Conservation (phyloP, 2,888 invertebrate genomes). For the Xiphydria camelus region DNA sequence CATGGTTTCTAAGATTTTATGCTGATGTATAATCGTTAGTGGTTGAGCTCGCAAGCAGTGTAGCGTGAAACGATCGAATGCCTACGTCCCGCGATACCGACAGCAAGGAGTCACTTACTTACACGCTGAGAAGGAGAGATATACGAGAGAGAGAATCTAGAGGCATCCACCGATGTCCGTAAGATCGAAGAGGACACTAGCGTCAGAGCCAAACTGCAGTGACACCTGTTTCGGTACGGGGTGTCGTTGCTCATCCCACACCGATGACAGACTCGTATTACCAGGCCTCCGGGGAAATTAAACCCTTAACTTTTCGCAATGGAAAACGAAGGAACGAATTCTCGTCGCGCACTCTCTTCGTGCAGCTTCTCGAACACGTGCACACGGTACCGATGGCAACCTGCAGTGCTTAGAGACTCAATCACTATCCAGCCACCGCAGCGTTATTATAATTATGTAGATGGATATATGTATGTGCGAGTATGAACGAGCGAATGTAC, state of each 20-base stretch:
- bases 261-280: no score
- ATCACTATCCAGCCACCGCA: conserved; percentile 49
- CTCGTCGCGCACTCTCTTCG: no score
- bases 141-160: conserved; percentile 7
- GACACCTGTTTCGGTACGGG: no score
- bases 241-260: not conserved
- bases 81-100: not conserved
- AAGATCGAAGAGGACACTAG: conserved; percentile 5
- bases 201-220: conserved; percentile 22
- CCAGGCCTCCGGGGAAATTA: no score
- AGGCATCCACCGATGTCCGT: conserved; percentile 1
- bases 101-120: conserved; percentile 1
- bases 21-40: conserved; percentile 52
- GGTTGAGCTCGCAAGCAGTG: conserved; percentile 50
- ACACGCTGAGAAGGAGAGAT: conserved; percentile 1
- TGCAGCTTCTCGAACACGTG: no score
- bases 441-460: conserved; percentile 53
- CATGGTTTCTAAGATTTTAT: conserved; percentile 47
- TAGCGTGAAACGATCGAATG: conserved; percentile 14
- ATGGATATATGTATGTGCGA: conserved; percentile 36
- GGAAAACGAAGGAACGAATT: no score
- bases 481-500: conserved; percentile 19
- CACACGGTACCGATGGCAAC: no score
- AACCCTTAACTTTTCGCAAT: no score
- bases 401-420: conserved; percentile 51